A percentile compares a stretch with the other conserved stretches of the same genome.
phyloP scores from a whole-genome alignment of 53 echinoderm and acorn worm genomes.

The Hippasteria phrygiana region DNA sequence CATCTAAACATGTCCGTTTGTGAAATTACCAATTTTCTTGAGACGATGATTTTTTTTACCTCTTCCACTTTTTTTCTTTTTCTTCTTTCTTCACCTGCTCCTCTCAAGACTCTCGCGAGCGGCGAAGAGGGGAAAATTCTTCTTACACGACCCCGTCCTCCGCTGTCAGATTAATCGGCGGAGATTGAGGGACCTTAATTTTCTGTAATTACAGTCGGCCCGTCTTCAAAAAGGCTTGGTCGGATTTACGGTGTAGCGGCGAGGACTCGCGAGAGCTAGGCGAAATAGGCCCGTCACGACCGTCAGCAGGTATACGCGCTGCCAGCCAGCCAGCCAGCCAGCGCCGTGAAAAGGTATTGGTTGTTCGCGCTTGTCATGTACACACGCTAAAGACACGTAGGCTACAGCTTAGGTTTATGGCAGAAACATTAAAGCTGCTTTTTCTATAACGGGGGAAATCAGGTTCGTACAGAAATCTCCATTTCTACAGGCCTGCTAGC shows the following conservation, averaged over 20 bases:
- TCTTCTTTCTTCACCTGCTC: slow-evolving; percentile 4
- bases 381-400: neutral
- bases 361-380: slow-evolving; percentile 27
- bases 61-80: neutral
- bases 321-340: neutral
- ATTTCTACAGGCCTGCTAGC: too few species aligned
- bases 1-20: slow-evolving; percentile 58
- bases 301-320: neutral
- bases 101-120: slow-evolving; percentile 30
- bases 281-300: slow-evolving; percentile 64
- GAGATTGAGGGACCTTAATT: slow-evolving; percentile 67
- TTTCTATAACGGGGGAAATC: neutral
- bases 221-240: slow-evolving; percentile 59
- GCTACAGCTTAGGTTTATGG: neutral
- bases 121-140: slow-evolving; percentile 60
- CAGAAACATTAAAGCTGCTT: neutral
- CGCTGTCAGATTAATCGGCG: slow-evolving; percentile 62
- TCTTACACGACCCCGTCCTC: slow-evolving; percentile 64
- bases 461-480: too few species aligned
- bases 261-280: slow-evolving; percentile 16
- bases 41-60: neutral
- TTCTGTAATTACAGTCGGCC: slow-evolving; percentile 67
- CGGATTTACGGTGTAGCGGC: slow-evolving; percentile 45
- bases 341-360: slow-evolving; percentile 12
- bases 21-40: slow-evolving; percentile 58